phyloP scores from a whole-genome alignment of 2,113 vertebrate species.

The Gobio gobio region DNA sequence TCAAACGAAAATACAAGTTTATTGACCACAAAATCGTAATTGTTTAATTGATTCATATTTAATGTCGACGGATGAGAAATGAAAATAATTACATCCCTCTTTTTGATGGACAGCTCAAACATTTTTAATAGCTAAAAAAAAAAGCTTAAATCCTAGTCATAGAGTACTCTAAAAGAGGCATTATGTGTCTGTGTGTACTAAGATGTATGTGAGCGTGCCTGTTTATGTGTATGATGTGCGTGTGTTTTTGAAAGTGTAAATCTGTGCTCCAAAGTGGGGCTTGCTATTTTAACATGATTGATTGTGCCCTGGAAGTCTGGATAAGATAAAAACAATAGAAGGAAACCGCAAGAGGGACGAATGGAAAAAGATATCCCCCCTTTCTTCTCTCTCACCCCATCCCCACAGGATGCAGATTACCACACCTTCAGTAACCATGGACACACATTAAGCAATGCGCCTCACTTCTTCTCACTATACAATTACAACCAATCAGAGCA shows the following conservation, averaged over 20 bases:
- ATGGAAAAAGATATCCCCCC: conserved; percentile 34
- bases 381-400: not conserved
- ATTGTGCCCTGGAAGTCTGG: conserved; percentile 45
- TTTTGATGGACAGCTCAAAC: not conserved
- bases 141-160: not conserved
- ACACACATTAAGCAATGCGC: not conserved
- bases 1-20: not conserved
- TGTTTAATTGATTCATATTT: not conserved
- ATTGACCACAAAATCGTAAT: not conserved
- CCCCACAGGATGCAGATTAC: not conserved
- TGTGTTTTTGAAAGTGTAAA: conserved; percentile 27
- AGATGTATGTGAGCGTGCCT: not conserved
- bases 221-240: conserved; percentile 12
- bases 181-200: not conserved
- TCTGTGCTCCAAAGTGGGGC: not conserved
- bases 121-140: not conserved
- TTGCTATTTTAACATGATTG: conserved; percentile 45
- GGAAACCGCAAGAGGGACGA: conserved; percentile 42
- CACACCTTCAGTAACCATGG: not conserved
- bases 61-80: not conserved
- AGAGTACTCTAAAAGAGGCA: not conserved
- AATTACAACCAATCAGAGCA: not conserved
- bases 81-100: not conserved
- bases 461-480: conserved; percentile 25
- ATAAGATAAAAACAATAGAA: conserved; percentile 55